phyloP scores from a whole-genome alignment of 2,797 vertebrate genomes.

The Sphenopsis melanotis region DNA sequence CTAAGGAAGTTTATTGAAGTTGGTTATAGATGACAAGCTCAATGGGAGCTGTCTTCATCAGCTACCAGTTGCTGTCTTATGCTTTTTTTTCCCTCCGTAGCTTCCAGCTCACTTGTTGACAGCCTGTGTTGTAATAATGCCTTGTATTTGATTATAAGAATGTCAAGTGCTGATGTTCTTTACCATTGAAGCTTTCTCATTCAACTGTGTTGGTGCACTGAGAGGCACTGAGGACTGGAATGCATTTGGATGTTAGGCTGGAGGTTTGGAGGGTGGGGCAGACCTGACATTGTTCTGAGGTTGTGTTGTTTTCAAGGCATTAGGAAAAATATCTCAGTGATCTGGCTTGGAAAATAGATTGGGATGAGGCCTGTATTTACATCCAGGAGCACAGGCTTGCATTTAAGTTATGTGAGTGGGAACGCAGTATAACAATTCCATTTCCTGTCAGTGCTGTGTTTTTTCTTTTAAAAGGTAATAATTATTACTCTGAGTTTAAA shows the following conservation, averaged over 20 bases:
- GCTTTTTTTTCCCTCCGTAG: not conserved
- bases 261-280: not conserved
- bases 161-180: not conserved
- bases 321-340: not conserved
- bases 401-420: fast-evolving
- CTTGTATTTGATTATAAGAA: not conserved
- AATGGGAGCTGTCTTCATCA: not conserved
- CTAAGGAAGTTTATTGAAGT: not conserved
- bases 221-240: not conserved
- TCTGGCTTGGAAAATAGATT: not conserved
- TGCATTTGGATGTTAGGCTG: not conserved
- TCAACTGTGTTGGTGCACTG: too few relatives aligned
- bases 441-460: not conserved
- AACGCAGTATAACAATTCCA: not conserved
- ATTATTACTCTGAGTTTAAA: not conserved
- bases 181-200: not conserved
- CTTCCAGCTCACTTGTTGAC: not conserved
- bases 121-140: not conserved
- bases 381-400: fast-evolving
- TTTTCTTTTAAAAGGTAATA: not conserved
- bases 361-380: not conserved
- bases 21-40: not conserved
- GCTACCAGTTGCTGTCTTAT: not conserved
- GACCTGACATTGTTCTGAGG: not conserved
- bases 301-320: not conserved